A percentile compares a stretch with the other conserved stretches of the same genome.
phyloP scores from a whole-genome alignment of 1,140 invertebrate genomes.

The Aphidius ervi region DNA sequence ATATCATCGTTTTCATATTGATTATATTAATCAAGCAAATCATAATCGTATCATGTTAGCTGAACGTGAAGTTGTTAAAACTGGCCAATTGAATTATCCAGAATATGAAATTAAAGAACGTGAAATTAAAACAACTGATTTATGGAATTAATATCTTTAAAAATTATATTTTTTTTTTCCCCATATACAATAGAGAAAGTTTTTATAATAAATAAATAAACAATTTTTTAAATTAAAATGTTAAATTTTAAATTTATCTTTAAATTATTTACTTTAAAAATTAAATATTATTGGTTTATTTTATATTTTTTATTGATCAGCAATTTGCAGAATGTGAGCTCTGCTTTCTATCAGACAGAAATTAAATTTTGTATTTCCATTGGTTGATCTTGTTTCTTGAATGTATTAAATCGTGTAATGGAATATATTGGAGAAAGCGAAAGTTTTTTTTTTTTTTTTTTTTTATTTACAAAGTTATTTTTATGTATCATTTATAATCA shows the following conservation, averaged over 20 bases:
- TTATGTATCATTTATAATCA: too few relatives aligned
- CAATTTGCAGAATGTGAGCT: too few relatives aligned
- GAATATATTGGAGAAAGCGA: constrained; percentile 32
- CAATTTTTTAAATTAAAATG: too few relatives aligned
- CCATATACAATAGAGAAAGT: constrained; percentile 4
- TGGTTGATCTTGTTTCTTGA: constrained; percentile 19
- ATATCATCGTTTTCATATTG: constrained; percentile 32
- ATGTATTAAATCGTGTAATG: constrained; percentile 23
- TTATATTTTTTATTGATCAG: too few relatives aligned
- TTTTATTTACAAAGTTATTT: too few relatives aligned
- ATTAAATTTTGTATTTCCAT: background rate
- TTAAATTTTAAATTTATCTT: too few relatives aligned
- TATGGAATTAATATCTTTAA: background rate
- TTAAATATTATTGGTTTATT: too few relatives aligned
- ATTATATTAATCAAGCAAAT: constrained; percentile 33
- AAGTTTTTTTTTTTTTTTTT: constrained; percentile 9
- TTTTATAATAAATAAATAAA: background rate
- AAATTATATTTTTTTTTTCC: background rate
- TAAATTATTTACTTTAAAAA: too few relatives aligned
- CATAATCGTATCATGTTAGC: constrained; percentile 30
- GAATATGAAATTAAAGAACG: constrained; percentile 15
- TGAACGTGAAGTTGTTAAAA: constrained; percentile 30
- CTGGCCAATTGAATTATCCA: constrained; percentile 21
- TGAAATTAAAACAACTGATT: constrained; percentile 20
- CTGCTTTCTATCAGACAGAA: constrained; percentile 9